Evolutionary conservation across 37 sponge, comb jelly and placozoan species (phyloP), one percentile per base, ranked within the genome.

Genomic region (Spongilla lacustris): DNA sequence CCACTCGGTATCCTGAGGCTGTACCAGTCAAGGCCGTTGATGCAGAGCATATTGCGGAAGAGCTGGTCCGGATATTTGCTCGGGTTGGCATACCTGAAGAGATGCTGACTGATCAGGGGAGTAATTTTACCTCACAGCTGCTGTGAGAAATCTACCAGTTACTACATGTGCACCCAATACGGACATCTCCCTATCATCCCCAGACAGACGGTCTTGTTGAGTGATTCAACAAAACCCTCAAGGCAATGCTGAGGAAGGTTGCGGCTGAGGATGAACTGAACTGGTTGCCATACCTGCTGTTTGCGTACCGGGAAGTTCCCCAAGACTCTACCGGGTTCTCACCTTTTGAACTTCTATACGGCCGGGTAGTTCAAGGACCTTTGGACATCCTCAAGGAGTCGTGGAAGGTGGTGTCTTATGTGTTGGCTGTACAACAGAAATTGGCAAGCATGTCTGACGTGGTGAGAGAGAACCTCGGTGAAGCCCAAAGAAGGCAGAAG

Each of bases 131-230:
- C 19, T 71, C 71, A 74, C 36, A 66, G 26, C 69, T 81, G 66
- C 21, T 86, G 73, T n/a, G 5, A 21, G 87, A 86, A 36, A 33
- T 86, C 21, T 79, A 86, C 74, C 41, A 50, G 68, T 30, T 81
- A 10, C 67, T 87, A 38, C 66, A 48, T 23, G 48, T 87, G 41
- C 58, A 81, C 25, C 82, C 69, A 6, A 81, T 81, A 33, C 28
- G 69, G 72, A 86, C 81, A 29, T 66, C 76, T 31, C 87, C 87
- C 9, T 77, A 85, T 41, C 86, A 77, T 33, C 70, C 79, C 32
- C 86, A 85, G 77, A 85, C 86, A 27, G 79, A 86, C 66, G 87
- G 87, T 25, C 71, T 86, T 36, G 87, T 86, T 23, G 81, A 86
- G 66, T 27, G 87, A 23, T 86, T 86, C 58, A 80, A 79, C 68